These are phyloP conservation scores for Phyllotreta cruciferae DNA, from an alignment of 2,888 invertebrate genomes.

Conservation along the genomic window DNA sequence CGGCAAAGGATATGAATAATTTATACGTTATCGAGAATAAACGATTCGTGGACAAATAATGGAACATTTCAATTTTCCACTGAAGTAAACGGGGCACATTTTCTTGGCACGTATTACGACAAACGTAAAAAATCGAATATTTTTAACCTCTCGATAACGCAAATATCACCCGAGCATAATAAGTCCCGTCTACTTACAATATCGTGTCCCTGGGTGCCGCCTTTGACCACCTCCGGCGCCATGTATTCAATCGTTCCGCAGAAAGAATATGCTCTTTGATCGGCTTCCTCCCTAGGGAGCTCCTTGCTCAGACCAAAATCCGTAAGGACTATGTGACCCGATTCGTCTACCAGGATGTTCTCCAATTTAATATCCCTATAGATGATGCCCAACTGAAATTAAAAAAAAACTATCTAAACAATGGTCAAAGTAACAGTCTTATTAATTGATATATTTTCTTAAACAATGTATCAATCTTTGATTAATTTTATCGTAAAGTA, in stretches of 20 bases:
- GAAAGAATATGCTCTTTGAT: conserved; percentile 92
- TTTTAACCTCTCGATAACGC: too few relatives aligned
- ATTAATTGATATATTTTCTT: background rate
- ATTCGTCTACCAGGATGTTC: conserved; percentile 92
- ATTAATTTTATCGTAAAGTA: too few relatives aligned
- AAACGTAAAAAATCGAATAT: too few relatives aligned
- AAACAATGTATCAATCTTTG: background rate
- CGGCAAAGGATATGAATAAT: too few relatives aligned
- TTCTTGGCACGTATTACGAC: too few relatives aligned
- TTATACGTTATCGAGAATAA: too few relatives aligned
- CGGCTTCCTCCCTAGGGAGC: conserved; percentile 67
- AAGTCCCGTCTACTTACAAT: conserved; percentile 72
- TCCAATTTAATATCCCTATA: conserved; percentile 98
- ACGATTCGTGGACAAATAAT: too few relatives aligned
- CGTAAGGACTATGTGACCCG: conserved; percentile 95
- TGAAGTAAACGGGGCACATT: too few relatives aligned
- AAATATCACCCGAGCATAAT: too few relatives aligned
- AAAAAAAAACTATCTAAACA: conserved; percentile 38
- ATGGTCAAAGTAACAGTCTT: background rate
- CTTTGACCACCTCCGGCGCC: conserved; percentile 84
- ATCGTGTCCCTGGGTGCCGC: conserved; percentile 91
- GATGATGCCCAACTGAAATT: conserved; percentile 90
- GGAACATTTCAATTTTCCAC: too few relatives aligned
- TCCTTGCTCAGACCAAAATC: conserved; percentile 98
- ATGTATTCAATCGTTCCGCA: conserved; percentile 99